phyloP scores from a whole-genome alignment of 2,888 invertebrate genomes.

The Drosophila ustulata region DNA sequence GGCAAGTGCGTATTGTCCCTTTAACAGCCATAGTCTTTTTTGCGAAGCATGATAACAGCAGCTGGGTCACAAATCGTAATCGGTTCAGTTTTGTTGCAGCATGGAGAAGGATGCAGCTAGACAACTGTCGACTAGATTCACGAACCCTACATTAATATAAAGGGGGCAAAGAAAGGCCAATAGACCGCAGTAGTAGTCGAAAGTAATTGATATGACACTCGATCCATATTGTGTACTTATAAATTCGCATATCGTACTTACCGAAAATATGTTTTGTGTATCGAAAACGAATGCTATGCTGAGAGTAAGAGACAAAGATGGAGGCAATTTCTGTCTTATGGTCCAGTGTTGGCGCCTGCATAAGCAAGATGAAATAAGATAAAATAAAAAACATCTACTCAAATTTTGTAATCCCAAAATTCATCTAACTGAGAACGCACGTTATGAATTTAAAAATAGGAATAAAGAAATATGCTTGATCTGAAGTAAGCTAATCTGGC shows the following conservation, averaged over 20 bases:
- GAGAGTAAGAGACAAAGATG: not conserved
- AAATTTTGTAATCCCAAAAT: no score
- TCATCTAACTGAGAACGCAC: no score
- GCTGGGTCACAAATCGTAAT: slow-evolving; percentile 61
- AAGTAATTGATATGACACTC: slow-evolving; percentile 41
- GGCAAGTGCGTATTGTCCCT: slow-evolving; percentile 54
- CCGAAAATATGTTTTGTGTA: not conserved
- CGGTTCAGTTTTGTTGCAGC: slow-evolving; percentile 48
- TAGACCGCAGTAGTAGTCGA: slow-evolving; percentile 28
- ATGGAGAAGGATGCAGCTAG: slow-evolving; percentile 30
- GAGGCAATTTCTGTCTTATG: not conserved
- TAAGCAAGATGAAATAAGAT: no score
- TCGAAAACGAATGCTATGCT: not conserved
- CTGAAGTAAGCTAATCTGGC: no score
- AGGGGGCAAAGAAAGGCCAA: slow-evolving; percentile 10
- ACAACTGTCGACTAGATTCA: slow-evolving; percentile 37
- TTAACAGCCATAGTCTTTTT: slow-evolving; percentile 47
- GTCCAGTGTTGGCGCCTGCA: not conserved
- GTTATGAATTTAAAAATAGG: no score
- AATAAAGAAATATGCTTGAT: no score
- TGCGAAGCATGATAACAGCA: slow-evolving; percentile 51
- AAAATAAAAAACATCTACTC: no score
- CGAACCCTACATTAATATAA: slow-evolving; percentile 31
- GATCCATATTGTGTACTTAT: slow-evolving; percentile 7
- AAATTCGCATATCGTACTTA: slow-evolving; percentile 12